Percentiles rank a stretch among this genome's conserved stretches.
These are phyloP conservation scores for Xyliphius kryptos DNA, from an alignment of 2,113 vertebrate species.

Conservation along the genomic window DNA sequence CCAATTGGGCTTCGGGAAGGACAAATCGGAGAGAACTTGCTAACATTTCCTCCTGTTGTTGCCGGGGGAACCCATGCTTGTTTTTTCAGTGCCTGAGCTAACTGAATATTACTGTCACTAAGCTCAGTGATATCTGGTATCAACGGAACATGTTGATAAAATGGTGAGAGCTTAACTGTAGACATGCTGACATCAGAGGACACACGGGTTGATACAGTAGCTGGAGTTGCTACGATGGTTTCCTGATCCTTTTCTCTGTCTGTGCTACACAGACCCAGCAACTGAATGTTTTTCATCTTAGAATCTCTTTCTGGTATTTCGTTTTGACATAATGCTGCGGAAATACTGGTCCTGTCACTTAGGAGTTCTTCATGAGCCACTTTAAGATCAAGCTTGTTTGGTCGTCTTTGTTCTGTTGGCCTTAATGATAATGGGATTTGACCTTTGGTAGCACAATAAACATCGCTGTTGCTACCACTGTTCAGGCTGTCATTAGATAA, in stretches of 20 bases:
- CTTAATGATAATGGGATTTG: constrained; percentile 68
- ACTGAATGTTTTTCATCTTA: constrained; percentile 49
- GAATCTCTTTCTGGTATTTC: constrained; percentile 66
- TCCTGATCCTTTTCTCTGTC: constrained; percentile 65
- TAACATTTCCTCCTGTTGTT: constrained; percentile 60
- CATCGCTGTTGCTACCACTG: constrained; percentile 85
- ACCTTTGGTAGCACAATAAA: constrained; percentile 79
- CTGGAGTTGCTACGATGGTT: constrained; percentile 53
- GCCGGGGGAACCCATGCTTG: constrained; percentile 73
- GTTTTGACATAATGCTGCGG: constrained; percentile 52
- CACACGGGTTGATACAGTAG: constrained; percentile 60
- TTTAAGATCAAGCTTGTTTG: constrained; percentile 83
- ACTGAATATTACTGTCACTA: constrained; percentile 56
- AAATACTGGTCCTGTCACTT: constrained; percentile 30
- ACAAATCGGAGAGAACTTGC: constrained; percentile 72
- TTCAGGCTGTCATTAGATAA: constrained; percentile 92
- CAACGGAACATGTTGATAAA: constrained; percentile 83
- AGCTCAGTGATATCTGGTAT: constrained; percentile 67
- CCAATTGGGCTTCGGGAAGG: constrained; percentile 50
- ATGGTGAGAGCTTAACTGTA: constrained; percentile 88
- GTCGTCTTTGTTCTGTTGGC: constrained; percentile 70
- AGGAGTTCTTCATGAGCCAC: constrained; percentile 58
- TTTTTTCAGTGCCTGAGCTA: constrained; percentile 66
- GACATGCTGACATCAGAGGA: constrained; percentile 68
- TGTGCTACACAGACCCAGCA: constrained; percentile 46